A percentile compares a stretch with the other conserved stretches of the same genome.
These are phyloP conservation scores for Epinephelus awoara DNA, from an alignment of 2,797 vertebrate genomes.

Conservation along the genomic window DNA sequence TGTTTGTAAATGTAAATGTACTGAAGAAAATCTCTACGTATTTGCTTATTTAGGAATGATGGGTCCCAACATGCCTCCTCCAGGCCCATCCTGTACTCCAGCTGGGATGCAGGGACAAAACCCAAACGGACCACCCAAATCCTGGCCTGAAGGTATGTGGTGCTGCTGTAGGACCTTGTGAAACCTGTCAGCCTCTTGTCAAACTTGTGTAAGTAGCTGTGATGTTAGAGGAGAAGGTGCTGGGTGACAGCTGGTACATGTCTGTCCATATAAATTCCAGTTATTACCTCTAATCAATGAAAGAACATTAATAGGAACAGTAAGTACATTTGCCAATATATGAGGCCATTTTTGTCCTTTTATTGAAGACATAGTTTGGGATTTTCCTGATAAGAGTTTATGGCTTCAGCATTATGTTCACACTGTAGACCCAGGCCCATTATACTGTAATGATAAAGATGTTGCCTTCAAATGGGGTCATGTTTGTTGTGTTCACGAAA, in stretches of 20 bases:
- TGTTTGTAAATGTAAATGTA: background rate
- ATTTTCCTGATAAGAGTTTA: background rate
- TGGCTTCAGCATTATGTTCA: background rate
- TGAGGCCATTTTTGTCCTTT: background rate
- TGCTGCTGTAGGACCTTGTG: constrained; percentile 3
- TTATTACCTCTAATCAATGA: background rate
- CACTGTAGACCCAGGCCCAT: background rate
- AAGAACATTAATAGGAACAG: background rate
- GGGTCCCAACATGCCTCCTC: constrained; percentile 96
- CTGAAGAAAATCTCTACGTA: background rate
- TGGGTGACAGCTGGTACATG: background rate
- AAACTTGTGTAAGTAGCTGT: background rate
- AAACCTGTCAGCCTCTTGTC: background rate
- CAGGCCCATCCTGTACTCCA: constrained; percentile 93
- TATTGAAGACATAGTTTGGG: background rate
- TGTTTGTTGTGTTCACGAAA: too few relatives aligned
- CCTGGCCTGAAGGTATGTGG: constrained; percentile 94
- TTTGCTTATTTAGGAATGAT: constrained; percentile 86
- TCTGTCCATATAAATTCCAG: background rate
- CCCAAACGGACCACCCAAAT: constrained; percentile 93
- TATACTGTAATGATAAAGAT: background rate
- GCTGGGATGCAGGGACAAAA: constrained; percentile 94
- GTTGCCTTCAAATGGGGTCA: too few relatives aligned
- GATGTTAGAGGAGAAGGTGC: background rate
- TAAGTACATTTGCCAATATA: background rate